These are phyloP conservation scores for Semicossyphus pulcher DNA, from an alignment of 2,113 vertebrate genomes.

Conservation along the genomic window DNA sequence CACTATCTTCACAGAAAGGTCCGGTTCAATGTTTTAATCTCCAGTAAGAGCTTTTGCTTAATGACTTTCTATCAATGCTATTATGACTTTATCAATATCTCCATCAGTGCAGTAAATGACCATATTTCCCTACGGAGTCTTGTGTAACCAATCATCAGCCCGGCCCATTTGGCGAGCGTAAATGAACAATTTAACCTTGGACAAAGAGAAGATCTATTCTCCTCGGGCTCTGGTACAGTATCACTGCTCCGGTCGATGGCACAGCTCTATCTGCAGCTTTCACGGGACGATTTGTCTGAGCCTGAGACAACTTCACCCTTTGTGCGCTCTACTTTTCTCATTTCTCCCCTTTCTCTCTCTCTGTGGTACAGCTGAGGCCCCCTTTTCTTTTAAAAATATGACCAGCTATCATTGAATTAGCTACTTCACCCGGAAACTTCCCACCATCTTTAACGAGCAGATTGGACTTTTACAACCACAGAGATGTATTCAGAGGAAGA, in stretches of 20 bases:
- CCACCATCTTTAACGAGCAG: constrained; percentile 34
- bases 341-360: neutral
- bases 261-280: constrained; percentile 17
- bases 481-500: constrained; percentile 32
- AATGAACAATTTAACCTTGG: constrained; percentile 73
- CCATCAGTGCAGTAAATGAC: constrained; percentile 71
- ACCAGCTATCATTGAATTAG: constrained; percentile 25
- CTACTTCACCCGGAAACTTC: constrained; percentile 18
- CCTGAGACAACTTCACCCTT: constrained; percentile 26
- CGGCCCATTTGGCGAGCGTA: constrained; percentile 18
- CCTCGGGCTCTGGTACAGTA: constrained; percentile 14
- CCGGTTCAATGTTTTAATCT: constrained; percentile 67
- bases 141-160: constrained; percentile 60
- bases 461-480: constrained; percentile 31
- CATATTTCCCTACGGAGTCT: constrained; percentile 61
- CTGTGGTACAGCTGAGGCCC: neutral
- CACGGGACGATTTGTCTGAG: constrained; percentile 34
- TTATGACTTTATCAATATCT: constrained; percentile 76
- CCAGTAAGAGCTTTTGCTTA: constrained; percentile 66
- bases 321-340: constrained; percentile 21
- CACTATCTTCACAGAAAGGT: constrained; percentile 42
- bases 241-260: neutral
- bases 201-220: constrained; percentile 54
- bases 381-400: constrained; percentile 27
- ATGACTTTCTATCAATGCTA: constrained; percentile 72